Base-by-base conservation (phyloP, 2,888 invertebrate species). In the Podabrus alpinus region DNA sequence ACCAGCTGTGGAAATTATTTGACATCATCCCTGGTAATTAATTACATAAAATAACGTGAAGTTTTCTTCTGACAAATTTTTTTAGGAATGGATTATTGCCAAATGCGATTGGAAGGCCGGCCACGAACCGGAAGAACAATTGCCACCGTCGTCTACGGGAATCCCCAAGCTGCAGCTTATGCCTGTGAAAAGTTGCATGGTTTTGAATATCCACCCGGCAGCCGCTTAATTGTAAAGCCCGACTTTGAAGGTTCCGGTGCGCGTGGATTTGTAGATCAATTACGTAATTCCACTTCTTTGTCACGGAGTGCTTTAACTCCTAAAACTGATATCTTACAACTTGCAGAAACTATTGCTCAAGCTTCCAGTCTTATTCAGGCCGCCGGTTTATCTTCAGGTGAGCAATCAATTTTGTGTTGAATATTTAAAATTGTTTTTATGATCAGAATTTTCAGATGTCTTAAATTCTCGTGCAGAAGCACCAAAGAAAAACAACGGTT, bases 131-230 rank as follows among this genome's bases (percentile, higher is more conserved):
- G 89, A 82, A 82, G 90, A 80, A 89, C 91, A 69, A 85, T 91
- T 78, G 94, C 92, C 0, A 90, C 91, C 74, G 93, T 93, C 9
- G 92, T 94, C 9, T 95, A 94, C 85, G 91, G 91, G 76, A 92
- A 91, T 82, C 89, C 92, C 1, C 92, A 93, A 82, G 91, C 92
- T 81, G 93, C 94, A 17, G 92, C 91, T 0, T 94, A 95, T 87
- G 95, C 94, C 66, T 92, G 93, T 81, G 94, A 96, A 79, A 97
- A 97, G 87, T 89, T 97, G 64, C 94, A 97, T 86, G 94, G 95
- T 3, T 94, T 97, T 86, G 97, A 97, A 86, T 97, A 97, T 88
- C 97, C 97, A 0, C 94, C 95, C 17, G 97, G 97, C 15, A 92
- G 93, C 83, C 90, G 93, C 76, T 89, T 97, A 79, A 94, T 94